Base-by-base conservation (phyloP, 1,140 invertebrate species). In the Hylaeus anthracinus region DNA sequence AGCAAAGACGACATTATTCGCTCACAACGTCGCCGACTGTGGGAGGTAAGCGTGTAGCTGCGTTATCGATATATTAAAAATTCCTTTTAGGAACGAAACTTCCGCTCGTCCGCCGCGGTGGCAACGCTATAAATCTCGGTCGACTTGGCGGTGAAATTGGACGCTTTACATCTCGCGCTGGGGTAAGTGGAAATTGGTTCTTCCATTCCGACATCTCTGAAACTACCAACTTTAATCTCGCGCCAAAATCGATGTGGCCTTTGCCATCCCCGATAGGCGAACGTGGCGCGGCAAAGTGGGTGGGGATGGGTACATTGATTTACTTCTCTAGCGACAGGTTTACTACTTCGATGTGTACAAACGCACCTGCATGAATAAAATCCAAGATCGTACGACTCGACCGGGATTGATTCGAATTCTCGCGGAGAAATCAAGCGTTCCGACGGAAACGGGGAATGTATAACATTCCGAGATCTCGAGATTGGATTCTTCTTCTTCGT, bases 331-430 rank as follows among this genome's bases (percentile, higher is more conserved):
- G 83, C 83, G 84, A 86, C 84, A 86, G 84, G 84, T 86, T 86
- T 86, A 86, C 85, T 86, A 86, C 84, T 86, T 72, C 69, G 60
- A 80, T 84, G 79, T 86, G 82, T 85, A 82, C 84, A 83, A 85
- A 84, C 74, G 83, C 74, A 82, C 83, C 84, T 84, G 84, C 84
- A 85, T 86, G 84, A 86, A 86, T 86, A 86, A 86, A 86, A 86
- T 84, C 79, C 83, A 83, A 5, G 73, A 81, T 84, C 84, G 82
- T 71, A 71, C 83, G 83, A 76, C 72, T 81, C 58, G 61, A 5
- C 39, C 26, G 83, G 70, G 83, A 85, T 86, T 86, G 84, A 86
- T 86, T 82, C 83, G 84, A 80, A 80, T 80, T 80, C 79, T 80
- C 79, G 79, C 79, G 63, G 72, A 80, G 79, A 80, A 80, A 80